Percentiles rank a stretch among this genome's conserved stretches.
phyloP scores from a whole-genome alignment of 2,113 vertebrate genomes.

The Pao palembangensis region DNA sequence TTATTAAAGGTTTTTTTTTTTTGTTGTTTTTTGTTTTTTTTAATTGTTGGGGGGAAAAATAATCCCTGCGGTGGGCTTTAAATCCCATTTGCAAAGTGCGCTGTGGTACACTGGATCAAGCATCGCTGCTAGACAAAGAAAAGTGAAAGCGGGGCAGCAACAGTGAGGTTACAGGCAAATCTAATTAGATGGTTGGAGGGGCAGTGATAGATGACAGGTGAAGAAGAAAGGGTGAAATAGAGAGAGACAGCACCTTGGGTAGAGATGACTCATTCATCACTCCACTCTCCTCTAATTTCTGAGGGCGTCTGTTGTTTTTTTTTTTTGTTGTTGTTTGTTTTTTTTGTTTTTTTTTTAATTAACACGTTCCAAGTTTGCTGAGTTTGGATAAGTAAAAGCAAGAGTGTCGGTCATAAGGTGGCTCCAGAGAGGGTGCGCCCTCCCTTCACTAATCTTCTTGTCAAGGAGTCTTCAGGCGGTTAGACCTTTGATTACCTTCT shows the following conservation, averaged over 20 bases:
- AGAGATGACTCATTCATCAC: constrained; percentile 39
- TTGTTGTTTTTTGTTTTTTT: too few relatives aligned
- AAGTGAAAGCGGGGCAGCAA: constrained; percentile 42
- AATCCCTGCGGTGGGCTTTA: constrained; percentile 41
- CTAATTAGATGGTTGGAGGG: constrained; percentile 58
- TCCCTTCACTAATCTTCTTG: constrained; percentile 13
- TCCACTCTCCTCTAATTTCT: constrained; percentile 9
- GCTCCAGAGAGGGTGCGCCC: constrained; percentile 21
- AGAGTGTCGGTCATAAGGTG: constrained; percentile 30
- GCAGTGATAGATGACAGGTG: constrained; percentile 27
- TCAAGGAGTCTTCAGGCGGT: constrained; percentile 38
- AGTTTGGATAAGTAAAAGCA: constrained; percentile 16
- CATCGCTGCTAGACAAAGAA: constrained; percentile 49
- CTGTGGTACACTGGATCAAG: constrained; percentile 47
- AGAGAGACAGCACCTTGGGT: constrained; percentile 20
- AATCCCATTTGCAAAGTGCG: constrained; percentile 55
- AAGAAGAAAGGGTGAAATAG: constrained; percentile 6
- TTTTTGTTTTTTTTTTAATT: constrained; percentile 25
- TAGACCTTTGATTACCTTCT: not conserved
- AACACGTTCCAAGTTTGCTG: constrained; percentile 32
- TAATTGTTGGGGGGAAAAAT: too few relatives aligned
- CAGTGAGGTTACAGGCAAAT: constrained; percentile 59
- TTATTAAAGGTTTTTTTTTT: constrained; percentile 17
- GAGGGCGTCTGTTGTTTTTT: not conserved
- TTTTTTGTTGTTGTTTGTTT: constrained; percentile 31